These are phyloP conservation scores for Zoanthus sociatus DNA, from an alignment of 92 coral and sea anemone species.

Conservation along the genomic window DNA sequence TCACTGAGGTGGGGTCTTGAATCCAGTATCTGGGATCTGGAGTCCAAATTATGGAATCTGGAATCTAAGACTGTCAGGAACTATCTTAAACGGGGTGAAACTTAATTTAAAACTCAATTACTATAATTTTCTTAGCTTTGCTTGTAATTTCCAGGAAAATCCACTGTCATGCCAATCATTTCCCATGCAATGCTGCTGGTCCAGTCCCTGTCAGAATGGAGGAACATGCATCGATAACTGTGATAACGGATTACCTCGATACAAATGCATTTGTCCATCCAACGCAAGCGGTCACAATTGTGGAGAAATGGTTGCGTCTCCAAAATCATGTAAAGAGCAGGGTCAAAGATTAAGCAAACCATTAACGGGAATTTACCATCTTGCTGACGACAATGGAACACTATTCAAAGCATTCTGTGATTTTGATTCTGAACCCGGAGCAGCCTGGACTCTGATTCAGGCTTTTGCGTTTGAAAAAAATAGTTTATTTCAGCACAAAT, in stretches of 20 bases:
- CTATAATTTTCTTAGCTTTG: no score
- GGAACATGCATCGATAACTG: conserved; percentile 55
- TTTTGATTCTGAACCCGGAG: conserved; percentile 40
- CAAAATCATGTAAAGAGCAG: conserved; percentile 33
- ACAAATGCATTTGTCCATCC: conserved; percentile 51
- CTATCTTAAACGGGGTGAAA: no score
- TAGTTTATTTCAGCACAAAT: conserved; percentile 31
- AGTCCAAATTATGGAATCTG: no score
- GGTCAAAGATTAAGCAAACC: conserved; percentile 13
- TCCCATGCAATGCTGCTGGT: conserved; percentile 41
- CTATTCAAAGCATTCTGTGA: conserved; percentile 49
- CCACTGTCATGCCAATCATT: neutral
- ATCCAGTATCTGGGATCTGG: no score
- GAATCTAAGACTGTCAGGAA: no score
- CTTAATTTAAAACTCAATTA: no score
- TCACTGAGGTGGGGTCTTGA: no score
- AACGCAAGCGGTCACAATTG: conserved; percentile 43
- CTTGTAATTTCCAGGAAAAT: neutral
- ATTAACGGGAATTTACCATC: conserved; percentile 44
- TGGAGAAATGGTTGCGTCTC: neutral
- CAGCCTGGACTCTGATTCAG: conserved; percentile 62
- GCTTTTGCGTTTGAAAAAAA: conserved; percentile 48
- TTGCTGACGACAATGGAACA: conserved; percentile 24
- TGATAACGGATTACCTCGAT: conserved; percentile 42
- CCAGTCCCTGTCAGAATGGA: conserved; percentile 50